phyloP scores from a whole-genome alignment of 2,888 invertebrate genomes.

The Pterobdella sp. region DNA sequence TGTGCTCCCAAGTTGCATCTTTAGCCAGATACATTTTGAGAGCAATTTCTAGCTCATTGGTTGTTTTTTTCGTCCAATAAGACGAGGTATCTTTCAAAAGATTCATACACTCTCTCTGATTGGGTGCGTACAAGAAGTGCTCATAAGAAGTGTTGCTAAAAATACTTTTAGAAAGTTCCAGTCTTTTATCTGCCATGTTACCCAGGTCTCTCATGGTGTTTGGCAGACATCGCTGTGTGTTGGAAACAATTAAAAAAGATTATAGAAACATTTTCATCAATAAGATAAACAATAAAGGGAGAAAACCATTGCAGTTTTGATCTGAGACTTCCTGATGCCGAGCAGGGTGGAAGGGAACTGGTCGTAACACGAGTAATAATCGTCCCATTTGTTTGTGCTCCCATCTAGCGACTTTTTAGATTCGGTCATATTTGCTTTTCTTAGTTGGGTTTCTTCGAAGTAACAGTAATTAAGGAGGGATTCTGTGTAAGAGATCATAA shows the following conservation, averaged over 20 bases:
- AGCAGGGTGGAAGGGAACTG: conserved; percentile 6
- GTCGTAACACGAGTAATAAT: conserved; percentile 26
- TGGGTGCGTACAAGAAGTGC: background rate
- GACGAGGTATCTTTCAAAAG: background rate
- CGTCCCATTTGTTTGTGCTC: background rate
- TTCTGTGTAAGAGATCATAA: background rate
- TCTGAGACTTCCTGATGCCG: conserved; percentile 18
- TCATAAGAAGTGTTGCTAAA: background rate
- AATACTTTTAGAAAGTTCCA: background rate
- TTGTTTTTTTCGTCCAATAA: background rate
- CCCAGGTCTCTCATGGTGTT: background rate
- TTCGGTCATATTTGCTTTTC: background rate
- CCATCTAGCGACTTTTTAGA: no score
- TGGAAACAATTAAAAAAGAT: background rate
- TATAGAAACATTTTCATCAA: background rate
- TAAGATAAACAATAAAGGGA: background rate
- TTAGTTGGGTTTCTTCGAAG: no score
- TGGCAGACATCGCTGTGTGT: background rate
- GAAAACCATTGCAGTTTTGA: conserved; percentile 11
- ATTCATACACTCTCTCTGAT: background rate
- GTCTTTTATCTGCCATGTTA: background rate
- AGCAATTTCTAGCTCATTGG: background rate
- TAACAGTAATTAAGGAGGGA: background rate
- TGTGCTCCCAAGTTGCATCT: background rate
- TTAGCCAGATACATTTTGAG: background rate